phyloP scores from a whole-genome alignment of 2,113 vertebrate genomes.

The Mola mola region DNA sequence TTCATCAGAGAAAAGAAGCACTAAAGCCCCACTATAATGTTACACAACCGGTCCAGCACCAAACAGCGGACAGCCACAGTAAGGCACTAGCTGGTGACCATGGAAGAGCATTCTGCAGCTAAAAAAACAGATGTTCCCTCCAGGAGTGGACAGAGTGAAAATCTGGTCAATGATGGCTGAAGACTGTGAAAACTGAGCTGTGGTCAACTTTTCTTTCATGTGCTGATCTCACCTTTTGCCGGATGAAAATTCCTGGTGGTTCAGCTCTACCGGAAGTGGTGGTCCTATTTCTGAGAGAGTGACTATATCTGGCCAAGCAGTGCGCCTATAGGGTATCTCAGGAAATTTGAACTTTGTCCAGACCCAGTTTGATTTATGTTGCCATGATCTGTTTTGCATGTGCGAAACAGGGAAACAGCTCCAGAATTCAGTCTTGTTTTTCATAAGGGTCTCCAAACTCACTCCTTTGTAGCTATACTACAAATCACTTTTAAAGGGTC shows the following conservation, averaged over 20 bases:
- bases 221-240: background rate
- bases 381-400: slow-evolving; percentile 24
- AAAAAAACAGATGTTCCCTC: background rate
- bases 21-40: too few relatives aligned
- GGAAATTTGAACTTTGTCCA: slow-evolving; percentile 32
- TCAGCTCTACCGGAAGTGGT: background rate
- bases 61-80: background rate
- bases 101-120: background rate
- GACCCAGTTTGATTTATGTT: slow-evolving; percentile 26
- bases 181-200: slow-evolving; percentile 7
- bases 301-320: slow-evolving; percentile 7
- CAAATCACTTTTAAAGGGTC: slow-evolving; percentile 41
- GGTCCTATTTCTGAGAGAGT: slow-evolving; percentile 21
- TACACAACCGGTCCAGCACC: too few relatives aligned
- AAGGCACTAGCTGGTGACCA: background rate
- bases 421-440: slow-evolving; percentile 19
- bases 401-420: background rate
- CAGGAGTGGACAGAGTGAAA: background rate
- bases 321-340: background rate
- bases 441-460: slow-evolving; percentile 24
- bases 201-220: background rate
- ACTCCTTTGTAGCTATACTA: background rate
- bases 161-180: background rate
- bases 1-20: too few relatives aligned
- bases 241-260: background rate